These are phyloP conservation scores for Aythya baeri DNA, from an alignment of 2,113 vertebrate genomes.

Conservation along the genomic window DNA sequence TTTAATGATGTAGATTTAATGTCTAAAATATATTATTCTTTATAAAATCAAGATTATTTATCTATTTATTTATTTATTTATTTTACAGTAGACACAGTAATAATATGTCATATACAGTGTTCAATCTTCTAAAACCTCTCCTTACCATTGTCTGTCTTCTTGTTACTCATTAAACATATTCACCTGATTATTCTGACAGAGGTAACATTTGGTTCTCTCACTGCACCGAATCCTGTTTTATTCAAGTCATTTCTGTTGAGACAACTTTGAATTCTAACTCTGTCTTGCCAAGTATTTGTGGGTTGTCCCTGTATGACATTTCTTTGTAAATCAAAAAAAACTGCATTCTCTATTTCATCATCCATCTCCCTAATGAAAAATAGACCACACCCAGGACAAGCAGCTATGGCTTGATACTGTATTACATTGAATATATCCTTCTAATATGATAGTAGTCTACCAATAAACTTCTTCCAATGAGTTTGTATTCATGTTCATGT, in stretches of 20 bases:
- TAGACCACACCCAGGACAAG: background rate
- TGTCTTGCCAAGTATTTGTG: background rate
- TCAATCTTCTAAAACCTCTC: background rate
- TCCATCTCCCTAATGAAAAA: background rate
- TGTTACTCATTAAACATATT: background rate
- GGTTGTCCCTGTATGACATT: background rate
- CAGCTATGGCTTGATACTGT: background rate
- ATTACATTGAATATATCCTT: background rate
- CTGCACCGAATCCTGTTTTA: background rate
- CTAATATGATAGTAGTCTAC: background rate
- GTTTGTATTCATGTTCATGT: background rate
- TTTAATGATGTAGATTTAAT: background rate
- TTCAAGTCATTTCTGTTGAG: background rate
- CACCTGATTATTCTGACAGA: background rate
- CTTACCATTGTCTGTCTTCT: background rate
- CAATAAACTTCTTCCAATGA: background rate
- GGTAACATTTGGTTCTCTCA: background rate
- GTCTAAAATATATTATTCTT: background rate
- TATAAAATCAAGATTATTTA: background rate
- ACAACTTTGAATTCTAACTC: background rate
- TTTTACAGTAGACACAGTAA: background rate
- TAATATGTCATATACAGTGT: background rate
- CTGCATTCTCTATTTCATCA: background rate
- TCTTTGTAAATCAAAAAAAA: conserved; percentile 5
- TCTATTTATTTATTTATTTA: background rate